These are phyloP conservation scores for Metacarcinus magister DNA, from an alignment of 2,888 invertebrate genomes.

Conservation along the genomic window DNA sequence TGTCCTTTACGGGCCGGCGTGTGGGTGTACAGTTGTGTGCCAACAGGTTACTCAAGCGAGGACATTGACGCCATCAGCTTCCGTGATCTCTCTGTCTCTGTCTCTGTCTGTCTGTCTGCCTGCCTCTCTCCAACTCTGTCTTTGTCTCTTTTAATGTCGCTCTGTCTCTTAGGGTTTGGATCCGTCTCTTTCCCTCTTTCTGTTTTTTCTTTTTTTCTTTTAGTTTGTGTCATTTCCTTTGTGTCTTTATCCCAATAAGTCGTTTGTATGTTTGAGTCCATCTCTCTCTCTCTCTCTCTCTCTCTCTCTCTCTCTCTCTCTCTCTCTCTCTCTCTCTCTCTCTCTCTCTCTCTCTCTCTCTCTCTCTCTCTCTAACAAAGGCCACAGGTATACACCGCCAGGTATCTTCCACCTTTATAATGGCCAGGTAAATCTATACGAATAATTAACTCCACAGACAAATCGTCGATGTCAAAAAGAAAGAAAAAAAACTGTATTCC, in stretches of 20 bases:
- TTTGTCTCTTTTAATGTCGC: too few species aligned
- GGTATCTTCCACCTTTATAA: neutral
- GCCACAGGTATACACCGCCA: neutral
- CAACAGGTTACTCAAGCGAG: slow-evolving; percentile 26
- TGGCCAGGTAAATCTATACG: too few species aligned
- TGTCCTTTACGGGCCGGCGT: slow-evolving; percentile 12
- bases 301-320: neutral
- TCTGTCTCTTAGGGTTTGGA: too few species aligned
- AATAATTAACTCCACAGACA: too few species aligned
- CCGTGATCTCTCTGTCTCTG: slow-evolving; percentile 43
- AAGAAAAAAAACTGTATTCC: too few species aligned
- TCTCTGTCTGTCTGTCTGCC: neutral
- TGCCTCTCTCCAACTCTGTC: too few species aligned
- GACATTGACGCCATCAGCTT: slow-evolving; percentile 41
- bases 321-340: neutral
- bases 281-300: neutral
- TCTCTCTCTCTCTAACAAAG: neutral
- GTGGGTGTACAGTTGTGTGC: slow-evolving; percentile 26
- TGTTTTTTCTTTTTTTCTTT: too few species aligned
- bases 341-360: too few species aligned
- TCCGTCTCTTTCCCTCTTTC: too few species aligned
- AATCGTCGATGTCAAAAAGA: too few species aligned
- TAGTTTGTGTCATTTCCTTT: neutral
- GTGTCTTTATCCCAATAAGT: too few species aligned
- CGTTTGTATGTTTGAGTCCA: neutral